Percentiles rank a stretch among this genome's conserved stretches.
Evolutionary conservation across 2,888 invertebrate genomes (phyloP).

Genomic region (Phasia obesa): DNA sequence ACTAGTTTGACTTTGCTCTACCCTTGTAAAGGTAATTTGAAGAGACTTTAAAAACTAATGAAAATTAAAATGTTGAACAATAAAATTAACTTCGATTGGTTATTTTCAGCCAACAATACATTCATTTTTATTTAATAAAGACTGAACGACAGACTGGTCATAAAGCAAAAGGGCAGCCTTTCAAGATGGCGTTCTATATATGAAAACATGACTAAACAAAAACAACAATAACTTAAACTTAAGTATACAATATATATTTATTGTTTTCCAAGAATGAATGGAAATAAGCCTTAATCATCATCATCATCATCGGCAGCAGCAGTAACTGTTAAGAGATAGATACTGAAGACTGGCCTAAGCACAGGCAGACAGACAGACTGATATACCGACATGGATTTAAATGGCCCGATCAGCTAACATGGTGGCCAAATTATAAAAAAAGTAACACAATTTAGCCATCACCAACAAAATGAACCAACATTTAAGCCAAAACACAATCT

Average conservation of each 20-base stretch:
- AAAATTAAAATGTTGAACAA: slow-evolving; percentile 33
- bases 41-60: background rate
- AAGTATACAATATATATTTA: slow-evolving; percentile 57
- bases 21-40: background rate
- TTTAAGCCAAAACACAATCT: slow-evolving; percentile 24
- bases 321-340: slow-evolving; percentile 43
- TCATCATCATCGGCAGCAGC: slow-evolving; percentile 33
- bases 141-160: slow-evolving; percentile 28
- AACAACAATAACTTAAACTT: slow-evolving; percentile 26
- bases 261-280: slow-evolving; percentile 76
- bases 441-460: slow-evolving; percentile 56
- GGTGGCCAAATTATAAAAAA: slow-evolving; percentile 75
- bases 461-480: slow-evolving; percentile 42
- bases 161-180: slow-evolving; percentile 54
- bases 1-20: background rate
- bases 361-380: slow-evolving; percentile 66
- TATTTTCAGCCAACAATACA: slow-evolving; percentile 37
- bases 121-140: slow-evolving; percentile 37
- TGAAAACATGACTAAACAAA: slow-evolving; percentile 63
- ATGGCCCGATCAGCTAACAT: slow-evolving; percentile 75
- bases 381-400: slow-evolving; percentile 73
- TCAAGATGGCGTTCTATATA: slow-evolving; percentile 67
- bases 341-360: slow-evolving; percentile 38
- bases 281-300: slow-evolving; percentile 80
- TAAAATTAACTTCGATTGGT: slow-evolving; percentile 63